Evolutionary conservation across 2,888 invertebrate genomes (phyloP).

Genomic region (Mantis religiosa): DNA sequence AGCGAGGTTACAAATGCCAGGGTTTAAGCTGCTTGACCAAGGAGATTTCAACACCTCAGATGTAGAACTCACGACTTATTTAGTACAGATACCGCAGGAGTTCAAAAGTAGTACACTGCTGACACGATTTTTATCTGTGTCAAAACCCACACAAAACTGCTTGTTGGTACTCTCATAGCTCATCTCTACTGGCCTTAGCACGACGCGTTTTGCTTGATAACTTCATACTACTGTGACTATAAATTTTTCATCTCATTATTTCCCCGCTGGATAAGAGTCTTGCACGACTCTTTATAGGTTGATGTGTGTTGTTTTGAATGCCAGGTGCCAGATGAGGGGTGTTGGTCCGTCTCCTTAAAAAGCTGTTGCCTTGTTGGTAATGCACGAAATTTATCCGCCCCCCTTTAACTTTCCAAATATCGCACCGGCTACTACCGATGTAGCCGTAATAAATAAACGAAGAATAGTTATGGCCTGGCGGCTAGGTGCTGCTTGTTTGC

Average conservation of each 20-base stretch:
- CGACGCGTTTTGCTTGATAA: background rate
- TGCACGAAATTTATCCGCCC: background rate
- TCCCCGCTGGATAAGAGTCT: too few relatives aligned
- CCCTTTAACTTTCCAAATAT: background rate
- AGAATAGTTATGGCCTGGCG: background rate
- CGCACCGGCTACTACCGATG: background rate
- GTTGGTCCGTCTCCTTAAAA: background rate
- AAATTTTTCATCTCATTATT: slow-evolving; percentile 4
- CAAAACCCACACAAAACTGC: background rate
- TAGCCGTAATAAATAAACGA: slow-evolving; percentile 7
- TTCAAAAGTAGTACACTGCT: background rate
- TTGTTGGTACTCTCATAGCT: background rate
- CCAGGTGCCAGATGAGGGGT: background rate
- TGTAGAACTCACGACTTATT: too few relatives aligned
- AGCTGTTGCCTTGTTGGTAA: background rate
- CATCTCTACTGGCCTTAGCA: background rate
- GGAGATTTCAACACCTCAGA: too few relatives aligned
- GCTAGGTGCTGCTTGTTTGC: background rate
- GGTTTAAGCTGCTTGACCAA: too few relatives aligned
- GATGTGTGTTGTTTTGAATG: background rate
- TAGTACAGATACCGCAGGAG: too few relatives aligned
- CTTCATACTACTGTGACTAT: background rate
- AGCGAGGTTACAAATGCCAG: too few relatives aligned
- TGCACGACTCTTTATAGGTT: background rate
- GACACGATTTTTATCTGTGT: background rate